Percentiles rank a stretch among this genome's conserved stretches.
These are phyloP conservation scores for Celastrina argiolus DNA, from an alignment of 2,888 invertebrate genomes.

Conservation along the genomic window DNA sequence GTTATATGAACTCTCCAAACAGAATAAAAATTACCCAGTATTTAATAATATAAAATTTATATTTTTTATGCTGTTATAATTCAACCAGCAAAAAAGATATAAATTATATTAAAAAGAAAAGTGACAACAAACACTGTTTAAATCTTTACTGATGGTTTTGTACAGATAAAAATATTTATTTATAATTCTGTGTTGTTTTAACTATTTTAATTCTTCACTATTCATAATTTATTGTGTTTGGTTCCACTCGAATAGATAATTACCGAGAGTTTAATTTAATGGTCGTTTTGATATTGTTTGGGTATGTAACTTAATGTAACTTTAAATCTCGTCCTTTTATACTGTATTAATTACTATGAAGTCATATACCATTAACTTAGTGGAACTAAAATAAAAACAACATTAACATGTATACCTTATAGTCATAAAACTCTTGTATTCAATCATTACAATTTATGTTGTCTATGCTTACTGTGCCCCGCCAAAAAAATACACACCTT, in stretches of 20 bases:
- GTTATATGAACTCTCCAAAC: too few relatives aligned
- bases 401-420: conserved; percentile 2
- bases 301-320: background rate
- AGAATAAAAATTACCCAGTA: too few relatives aligned
- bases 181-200: background rate
- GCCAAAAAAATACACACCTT: background rate
- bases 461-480: background rate
- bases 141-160: background rate
- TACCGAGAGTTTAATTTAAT: background rate
- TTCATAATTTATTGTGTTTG: background rate
- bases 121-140: background rate
- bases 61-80: too few relatives aligned
- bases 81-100: too few relatives aligned
- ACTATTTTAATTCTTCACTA: background rate
- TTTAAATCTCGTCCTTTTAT: background rate
- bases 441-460: background rate
- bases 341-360: background rate
- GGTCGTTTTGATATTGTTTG: background rate
- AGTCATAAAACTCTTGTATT: background rate
- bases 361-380: background rate
- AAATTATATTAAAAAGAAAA: background rate
- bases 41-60: too few relatives aligned
- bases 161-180: background rate
- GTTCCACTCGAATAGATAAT: background rate
- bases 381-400: background rate